Conservation (phyloP, 2,888 invertebrate genomes). For the Noctua janthina region DNA sequence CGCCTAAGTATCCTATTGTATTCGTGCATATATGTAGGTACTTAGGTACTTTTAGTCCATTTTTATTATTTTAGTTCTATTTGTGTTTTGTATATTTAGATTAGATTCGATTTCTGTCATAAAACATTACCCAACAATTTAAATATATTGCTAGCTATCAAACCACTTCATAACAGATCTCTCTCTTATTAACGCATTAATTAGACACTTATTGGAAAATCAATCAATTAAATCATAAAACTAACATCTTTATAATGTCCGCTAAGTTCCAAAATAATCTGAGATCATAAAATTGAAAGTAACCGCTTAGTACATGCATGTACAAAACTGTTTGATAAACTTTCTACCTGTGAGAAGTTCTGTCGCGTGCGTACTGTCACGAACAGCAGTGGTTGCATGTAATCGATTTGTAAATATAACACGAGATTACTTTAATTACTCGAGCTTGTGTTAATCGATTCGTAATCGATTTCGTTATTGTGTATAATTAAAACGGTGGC, state of each 20-base stretch:
- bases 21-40: too few species aligned
- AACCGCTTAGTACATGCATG: conserved; percentile 33
- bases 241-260: conserved; percentile 5
- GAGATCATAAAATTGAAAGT: conserved; percentile 49
- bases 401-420: conserved; percentile 49
- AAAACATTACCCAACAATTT: background rate
- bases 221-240: conserved; percentile 27
- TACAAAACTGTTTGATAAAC: conserved; percentile 49
- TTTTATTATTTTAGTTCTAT: too few species aligned
- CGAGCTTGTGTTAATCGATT: conserved; percentile 26
- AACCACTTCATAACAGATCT: conserved; percentile 20
- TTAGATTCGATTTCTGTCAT: background rate
- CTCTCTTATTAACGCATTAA: conserved; percentile 9
- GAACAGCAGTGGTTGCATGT: conserved; percentile 38
- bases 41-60: too few species aligned
- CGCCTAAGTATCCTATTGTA: too few species aligned
- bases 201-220: conserved; percentile 11
- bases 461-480: conserved; percentile 48
- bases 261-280: conserved; percentile 30
- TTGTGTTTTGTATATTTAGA: too few species aligned
- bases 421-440: conserved; percentile 38
- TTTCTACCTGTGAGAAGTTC: conserved; percentile 54
- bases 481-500: conserved; percentile 40
- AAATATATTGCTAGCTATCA: background rate
- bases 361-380: conserved; percentile 59